These are phyloP conservation scores for Leptinotarsa peninsularis DNA, from an alignment of 2,888 invertebrate genomes.

Conservation along the genomic window DNA sequence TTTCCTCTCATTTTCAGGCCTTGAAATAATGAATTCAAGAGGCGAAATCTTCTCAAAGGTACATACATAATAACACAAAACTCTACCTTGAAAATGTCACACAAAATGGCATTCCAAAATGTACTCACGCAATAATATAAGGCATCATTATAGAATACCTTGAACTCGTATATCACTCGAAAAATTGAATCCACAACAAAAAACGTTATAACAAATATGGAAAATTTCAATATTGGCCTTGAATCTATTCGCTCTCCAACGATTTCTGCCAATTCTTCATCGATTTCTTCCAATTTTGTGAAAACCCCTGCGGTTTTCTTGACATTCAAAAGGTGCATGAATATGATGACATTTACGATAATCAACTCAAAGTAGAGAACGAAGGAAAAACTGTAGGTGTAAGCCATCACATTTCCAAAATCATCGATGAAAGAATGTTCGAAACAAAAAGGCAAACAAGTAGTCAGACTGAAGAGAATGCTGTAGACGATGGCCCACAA, in stretches of 20 bases:
- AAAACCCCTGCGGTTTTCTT: not conserved
- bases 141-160: not conserved
- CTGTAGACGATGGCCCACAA: not conserved
- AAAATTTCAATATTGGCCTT: not conserved
- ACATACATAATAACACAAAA: conserved; percentile 15
- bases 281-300: not conserved
- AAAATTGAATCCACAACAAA: not conserved
- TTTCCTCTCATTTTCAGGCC: conserved; percentile 9
- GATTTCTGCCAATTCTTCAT: not conserved
- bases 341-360: not conserved
- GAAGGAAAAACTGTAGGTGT: not conserved
- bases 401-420: not conserved
- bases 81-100: conserved; percentile 3
- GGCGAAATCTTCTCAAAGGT: not conserved
- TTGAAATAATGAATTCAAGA: conserved; percentile 13
- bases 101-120: not conserved
- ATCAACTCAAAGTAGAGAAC: not conserved
- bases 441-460: not conserved
- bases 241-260: not conserved
- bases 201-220: not conserved
- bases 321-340: not conserved
- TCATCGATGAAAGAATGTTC: not conserved
- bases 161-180: not conserved
- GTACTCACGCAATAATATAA: not conserved
- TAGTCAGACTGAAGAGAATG: not conserved